Percentiles rank a stretch among this genome's conserved stretches.
Evolutionary conservation across 2,888 invertebrate genomes (phyloP).

Genomic region (Anoncus sp.): DNA sequence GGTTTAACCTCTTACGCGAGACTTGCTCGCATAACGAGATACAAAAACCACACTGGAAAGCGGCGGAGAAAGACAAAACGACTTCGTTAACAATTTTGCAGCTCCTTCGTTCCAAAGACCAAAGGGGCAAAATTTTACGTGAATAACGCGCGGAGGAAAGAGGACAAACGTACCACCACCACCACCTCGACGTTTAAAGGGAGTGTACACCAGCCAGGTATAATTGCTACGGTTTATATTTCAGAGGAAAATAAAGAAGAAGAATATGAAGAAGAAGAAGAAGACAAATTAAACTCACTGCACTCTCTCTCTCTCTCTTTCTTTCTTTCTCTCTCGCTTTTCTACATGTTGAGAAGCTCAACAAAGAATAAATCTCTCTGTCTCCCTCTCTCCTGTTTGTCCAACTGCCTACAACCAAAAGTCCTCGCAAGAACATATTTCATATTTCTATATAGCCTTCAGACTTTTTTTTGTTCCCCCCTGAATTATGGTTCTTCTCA

Average conservation of each 20-base stretch:
- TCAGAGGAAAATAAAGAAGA: background rate
- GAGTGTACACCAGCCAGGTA: conserved; percentile 3
- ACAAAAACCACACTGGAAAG: conserved; percentile 1
- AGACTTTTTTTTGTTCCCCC: conserved; percentile 25
- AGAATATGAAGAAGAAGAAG: conserved; percentile 16
- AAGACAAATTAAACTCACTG: conserved; percentile 39
- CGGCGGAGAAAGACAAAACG: conserved; percentile 8
- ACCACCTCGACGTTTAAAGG: background rate
- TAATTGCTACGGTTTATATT: conserved; percentile 18
- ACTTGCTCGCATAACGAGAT: background rate
- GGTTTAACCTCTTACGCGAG: background rate
- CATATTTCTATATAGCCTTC: conserved; percentile 32
- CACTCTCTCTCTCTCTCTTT: conserved; percentile 12
- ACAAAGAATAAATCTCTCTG: conserved; percentile 57
- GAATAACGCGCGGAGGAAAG: conserved; percentile 4
- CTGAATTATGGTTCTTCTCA: conserved; percentile 31
- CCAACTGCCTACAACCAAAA: conserved; percentile 32
- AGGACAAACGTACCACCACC: no score
- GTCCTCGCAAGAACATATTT: background rate
- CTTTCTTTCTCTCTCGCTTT: conserved; percentile 10
- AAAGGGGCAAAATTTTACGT: conserved; percentile 1
- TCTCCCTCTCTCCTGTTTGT: conserved; percentile 53
- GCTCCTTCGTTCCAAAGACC: conserved; percentile 6
- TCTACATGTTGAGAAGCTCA: conserved; percentile 55
- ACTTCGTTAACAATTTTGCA: conserved; percentile 29